Evolutionary conservation across 2,113 vertebrate species (phyloP).

Genomic region (Microcebus griseorufus): DNA sequence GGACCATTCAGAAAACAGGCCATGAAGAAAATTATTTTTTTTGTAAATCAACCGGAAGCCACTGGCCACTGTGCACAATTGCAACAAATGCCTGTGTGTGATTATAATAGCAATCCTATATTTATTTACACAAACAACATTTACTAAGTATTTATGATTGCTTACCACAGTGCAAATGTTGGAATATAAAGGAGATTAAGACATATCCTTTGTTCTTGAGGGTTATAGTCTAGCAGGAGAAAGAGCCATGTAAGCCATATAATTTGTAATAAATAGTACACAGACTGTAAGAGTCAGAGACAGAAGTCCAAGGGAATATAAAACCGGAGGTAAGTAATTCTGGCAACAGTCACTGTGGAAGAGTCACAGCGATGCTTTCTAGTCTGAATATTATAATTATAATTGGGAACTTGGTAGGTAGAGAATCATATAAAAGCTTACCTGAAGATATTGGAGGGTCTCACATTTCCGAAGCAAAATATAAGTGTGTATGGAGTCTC

Average conservation of each 20-base stretch:
- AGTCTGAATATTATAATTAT: background rate
- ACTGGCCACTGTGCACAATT: background rate
- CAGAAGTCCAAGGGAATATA: background rate
- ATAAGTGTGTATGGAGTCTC: background rate
- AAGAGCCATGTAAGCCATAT: background rate
- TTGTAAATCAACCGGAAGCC: background rate
- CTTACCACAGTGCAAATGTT: background rate
- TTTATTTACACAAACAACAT: background rate
- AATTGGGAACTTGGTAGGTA: background rate
- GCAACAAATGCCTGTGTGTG: background rate
- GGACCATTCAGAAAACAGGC: background rate
- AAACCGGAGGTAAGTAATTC: background rate
- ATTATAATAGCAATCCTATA: background rate
- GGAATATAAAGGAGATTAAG: background rate
- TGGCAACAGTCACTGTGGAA: background rate
- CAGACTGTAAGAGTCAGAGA: background rate
- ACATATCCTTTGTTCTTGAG: background rate
- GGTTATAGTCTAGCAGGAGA: background rate
- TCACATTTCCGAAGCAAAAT: background rate
- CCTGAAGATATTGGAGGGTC: background rate
- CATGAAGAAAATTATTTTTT: background rate
- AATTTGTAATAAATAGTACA: background rate
- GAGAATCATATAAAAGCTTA: background rate
- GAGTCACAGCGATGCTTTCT: background rate
- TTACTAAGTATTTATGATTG: background rate